These are phyloP conservation scores for Smutsia temminckii DNA, from an alignment of 2,797 vertebrate species.

Conservation along the genomic window DNA sequence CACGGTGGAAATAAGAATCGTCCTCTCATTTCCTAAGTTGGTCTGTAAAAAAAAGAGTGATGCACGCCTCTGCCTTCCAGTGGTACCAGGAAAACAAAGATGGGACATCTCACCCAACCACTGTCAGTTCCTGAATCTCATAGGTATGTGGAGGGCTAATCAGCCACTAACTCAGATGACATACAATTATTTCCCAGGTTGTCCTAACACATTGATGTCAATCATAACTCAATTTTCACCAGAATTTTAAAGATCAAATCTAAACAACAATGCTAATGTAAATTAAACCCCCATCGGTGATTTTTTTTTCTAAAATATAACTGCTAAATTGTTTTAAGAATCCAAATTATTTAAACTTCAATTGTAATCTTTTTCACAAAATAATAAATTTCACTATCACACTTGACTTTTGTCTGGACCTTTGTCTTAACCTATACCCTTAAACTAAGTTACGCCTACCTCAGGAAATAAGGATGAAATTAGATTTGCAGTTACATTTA, in stretches of 20 bases:
- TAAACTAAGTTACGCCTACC: constrained; percentile 82
- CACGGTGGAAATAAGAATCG: constrained; percentile 85
- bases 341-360: not conserved
- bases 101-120: rapidly evolving
- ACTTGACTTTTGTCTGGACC: not conserved
- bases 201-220: not conserved
- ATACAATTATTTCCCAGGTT: not conserved
- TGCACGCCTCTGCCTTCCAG: not conserved
- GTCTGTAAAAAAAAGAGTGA: constrained; percentile 76
- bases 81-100: not conserved
- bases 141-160: rapidly evolving
- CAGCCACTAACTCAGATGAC: not conserved
- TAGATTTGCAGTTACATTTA: constrained; percentile 86
- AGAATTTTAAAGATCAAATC: not conserved
- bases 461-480: constrained; percentile 80
- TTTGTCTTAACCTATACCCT: not conserved
- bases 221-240: not conserved
- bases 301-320: not conserved
- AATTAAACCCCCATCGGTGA: not conserved
- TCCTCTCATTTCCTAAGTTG: constrained; percentile 35
- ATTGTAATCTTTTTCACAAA: not conserved
- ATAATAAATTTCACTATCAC: constrained; percentile 42
- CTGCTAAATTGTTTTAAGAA: not conserved
- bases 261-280: not conserved
- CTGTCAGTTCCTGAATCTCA: not conserved